These are phyloP conservation scores for Macrosteles quadrilineatus DNA, from an alignment of 1,140 invertebrate genomes.

Conservation along the genomic window DNA sequence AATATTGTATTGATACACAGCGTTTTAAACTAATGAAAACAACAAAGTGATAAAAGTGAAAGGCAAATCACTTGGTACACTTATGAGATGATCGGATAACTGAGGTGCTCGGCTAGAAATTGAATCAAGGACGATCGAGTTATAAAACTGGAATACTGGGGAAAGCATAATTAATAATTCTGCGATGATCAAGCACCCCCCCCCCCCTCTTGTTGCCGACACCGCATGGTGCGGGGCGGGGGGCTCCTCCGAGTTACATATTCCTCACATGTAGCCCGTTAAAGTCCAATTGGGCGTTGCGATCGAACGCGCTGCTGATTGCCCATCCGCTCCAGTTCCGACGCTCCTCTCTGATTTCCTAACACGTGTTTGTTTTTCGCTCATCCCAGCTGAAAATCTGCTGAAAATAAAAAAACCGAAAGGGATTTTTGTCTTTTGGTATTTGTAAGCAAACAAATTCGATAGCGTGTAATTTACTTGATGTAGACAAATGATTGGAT, in stretches of 20 bases:
- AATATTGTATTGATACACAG: too few relatives aligned
- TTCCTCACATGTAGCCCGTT: slow-evolving; percentile 23
- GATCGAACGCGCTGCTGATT: slow-evolving; percentile 22
- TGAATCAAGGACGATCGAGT: slow-evolving; percentile 18
- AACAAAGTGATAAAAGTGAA: too few relatives aligned
- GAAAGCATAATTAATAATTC: slow-evolving; percentile 16
- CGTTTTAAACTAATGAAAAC: too few relatives aligned
- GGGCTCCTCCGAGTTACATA: slow-evolving; percentile 1
- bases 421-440: too few relatives aligned
- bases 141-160: slow-evolving; percentile 9
- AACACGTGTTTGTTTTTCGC: slow-evolving; percentile 20
- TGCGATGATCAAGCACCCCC: slow-evolving; percentile 17
- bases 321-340: neutral
- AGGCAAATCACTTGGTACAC: too few relatives aligned
- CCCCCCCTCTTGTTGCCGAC: neutral
- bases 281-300: slow-evolving; percentile 24
- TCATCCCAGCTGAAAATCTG: too few relatives aligned
- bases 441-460: too few relatives aligned
- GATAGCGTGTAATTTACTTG: too few relatives aligned
- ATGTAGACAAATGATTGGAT: too few relatives aligned
- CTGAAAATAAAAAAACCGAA: too few relatives aligned
- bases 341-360: slow-evolving; percentile 3
- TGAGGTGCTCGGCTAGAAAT: slow-evolving; percentile 6
- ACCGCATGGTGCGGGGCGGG: neutral
- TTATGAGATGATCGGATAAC: slow-evolving; percentile 1